Evolutionary conservation across 1,140 invertebrate genomes (phyloP), one percentile per base, ranked within the genome.

Genomic region (Pseudomyrmex cubaensis): DNA sequence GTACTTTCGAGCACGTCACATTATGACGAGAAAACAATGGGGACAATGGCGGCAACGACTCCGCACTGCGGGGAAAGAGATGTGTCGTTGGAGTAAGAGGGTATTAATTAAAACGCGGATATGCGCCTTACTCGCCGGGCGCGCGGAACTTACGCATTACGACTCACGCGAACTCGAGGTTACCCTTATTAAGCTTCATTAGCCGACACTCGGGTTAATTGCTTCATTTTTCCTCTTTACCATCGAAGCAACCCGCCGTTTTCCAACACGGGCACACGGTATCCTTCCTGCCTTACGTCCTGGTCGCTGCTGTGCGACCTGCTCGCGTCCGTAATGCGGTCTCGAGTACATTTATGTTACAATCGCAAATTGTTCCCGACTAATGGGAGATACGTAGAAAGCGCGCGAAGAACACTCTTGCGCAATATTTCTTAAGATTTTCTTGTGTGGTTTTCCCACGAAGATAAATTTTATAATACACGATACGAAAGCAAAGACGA

Each of bases 111-210:
- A 80, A 80, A 70, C 15, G 46, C 66, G 76, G 66, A 61, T 80
- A 78, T 20, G 44, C 50, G 70, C 22, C 35, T 35, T 35, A 35
- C 35, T 35, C 35, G 76, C 56, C n/a, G 4, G 2, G 17, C n/a
- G 35, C n/a, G 15, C n/a, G 20, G 46, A 35, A 35, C 35, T 22
- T 22, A 17, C 25, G 70, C 57, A 75, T 80, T 80, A 80, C 44
- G 66, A 50, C 76, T 70, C 46, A 66, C 76, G 20, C 44, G 76
- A 78, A 72, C 76, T 67, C 22, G 54, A 25, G 35, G 48, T 75
- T 75, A 52, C 56, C 50, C 84, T 84, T 85, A 85, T 85, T 85
- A 85, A 85, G 50, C 67, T 85, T 74, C 82, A 85, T 85, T 85
- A 85, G 83, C 69, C 61, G 56, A 67, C 74, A 74, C 70, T 84